These are phyloP conservation scores for Nomada ferruginata DNA, from an alignment of 2,888 invertebrate species.

Conservation along the genomic window DNA sequence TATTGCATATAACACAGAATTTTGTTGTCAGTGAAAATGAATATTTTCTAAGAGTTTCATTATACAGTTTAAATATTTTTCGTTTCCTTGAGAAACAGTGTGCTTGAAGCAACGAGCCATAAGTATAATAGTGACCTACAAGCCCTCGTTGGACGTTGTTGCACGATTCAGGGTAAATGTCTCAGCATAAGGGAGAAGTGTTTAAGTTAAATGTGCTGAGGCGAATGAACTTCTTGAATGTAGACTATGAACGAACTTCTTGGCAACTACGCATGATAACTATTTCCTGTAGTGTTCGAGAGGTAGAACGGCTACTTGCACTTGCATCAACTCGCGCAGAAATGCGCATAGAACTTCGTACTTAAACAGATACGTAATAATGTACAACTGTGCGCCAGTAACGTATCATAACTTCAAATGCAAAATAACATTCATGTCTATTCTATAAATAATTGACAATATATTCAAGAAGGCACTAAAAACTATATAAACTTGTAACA, in stretches of 20 bases:
- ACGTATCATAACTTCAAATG: background rate
- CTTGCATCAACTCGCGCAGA: background rate
- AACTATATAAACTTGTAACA: too few relatives aligned
- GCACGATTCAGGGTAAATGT: constrained; percentile 21
- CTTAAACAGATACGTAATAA: too few relatives aligned
- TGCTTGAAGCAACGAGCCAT: background rate
- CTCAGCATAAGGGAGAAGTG: constrained; percentile 24
- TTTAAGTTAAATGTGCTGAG: constrained; percentile 11
- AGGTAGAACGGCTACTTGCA: constrained; percentile 16
- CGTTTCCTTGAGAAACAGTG: too few relatives aligned
- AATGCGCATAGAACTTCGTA: background rate
- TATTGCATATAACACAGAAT: too few relatives aligned
- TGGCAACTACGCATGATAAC: constrained; percentile 7
- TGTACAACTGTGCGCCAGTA: too few relatives aligned
- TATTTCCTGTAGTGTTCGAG: background rate
- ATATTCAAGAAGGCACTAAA: too few relatives aligned
- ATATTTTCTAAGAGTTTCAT: too few relatives aligned
- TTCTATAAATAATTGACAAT: too few relatives aligned
- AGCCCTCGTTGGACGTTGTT: background rate
- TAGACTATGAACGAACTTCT: constrained; percentile 28
- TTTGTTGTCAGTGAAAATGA: too few relatives aligned
- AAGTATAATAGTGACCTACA: background rate
- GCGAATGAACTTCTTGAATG: constrained; percentile 34
- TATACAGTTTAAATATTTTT: background rate
- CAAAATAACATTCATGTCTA: too few relatives aligned